These are phyloP conservation scores for Episyrphus balteatus DNA, from an alignment of 1,140 invertebrate species.

Conservation along the genomic window DNA sequence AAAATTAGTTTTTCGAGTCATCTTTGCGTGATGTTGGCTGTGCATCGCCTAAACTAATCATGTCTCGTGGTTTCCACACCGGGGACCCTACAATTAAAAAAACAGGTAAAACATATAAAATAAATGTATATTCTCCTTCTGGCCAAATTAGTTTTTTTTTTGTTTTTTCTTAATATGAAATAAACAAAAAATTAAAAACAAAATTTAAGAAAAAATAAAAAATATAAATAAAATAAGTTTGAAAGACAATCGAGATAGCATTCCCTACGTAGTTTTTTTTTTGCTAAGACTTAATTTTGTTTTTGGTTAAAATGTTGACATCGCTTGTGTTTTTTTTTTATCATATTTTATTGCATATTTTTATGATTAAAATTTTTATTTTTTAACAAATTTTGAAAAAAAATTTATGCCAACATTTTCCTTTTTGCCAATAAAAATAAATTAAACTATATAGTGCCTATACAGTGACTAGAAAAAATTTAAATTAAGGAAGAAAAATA, in stretches of 20 bases:
- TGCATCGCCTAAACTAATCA: conserved; percentile 41
- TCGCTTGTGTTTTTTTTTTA: conserved; percentile 22
- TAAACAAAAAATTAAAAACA: not conserved
- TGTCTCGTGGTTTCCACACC: conserved; percentile 82
- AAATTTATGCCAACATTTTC: conserved; percentile 36
- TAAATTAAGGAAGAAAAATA: not conserved
- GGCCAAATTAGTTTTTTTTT: conserved; percentile 7
- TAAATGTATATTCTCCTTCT: conserved; percentile 15
- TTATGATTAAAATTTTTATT: conserved; percentile 7
- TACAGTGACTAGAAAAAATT: too few relatives aligned
- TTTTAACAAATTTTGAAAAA: conserved; percentile 7
- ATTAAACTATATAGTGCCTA: not conserved
- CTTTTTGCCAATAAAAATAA: conserved; percentile 3
- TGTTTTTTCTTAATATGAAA: not conserved
- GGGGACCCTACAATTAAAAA: conserved; percentile 68
- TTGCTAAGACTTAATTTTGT: not conserved
- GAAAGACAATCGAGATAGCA: not conserved
- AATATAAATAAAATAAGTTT: conserved; percentile 18
- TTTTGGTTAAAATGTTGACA: conserved; percentile 37
- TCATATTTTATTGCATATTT: conserved; percentile 4
- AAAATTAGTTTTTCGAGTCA: conserved; percentile 34
- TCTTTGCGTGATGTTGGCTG: conserved; percentile 39
- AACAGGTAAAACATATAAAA: conserved; percentile 38
- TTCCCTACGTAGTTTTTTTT: not conserved
- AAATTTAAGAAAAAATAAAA: conserved; percentile 15